Evolutionary conservation across 2,113 vertebrate genomes (phyloP).

Genomic region (Vireo altiloquus): DNA sequence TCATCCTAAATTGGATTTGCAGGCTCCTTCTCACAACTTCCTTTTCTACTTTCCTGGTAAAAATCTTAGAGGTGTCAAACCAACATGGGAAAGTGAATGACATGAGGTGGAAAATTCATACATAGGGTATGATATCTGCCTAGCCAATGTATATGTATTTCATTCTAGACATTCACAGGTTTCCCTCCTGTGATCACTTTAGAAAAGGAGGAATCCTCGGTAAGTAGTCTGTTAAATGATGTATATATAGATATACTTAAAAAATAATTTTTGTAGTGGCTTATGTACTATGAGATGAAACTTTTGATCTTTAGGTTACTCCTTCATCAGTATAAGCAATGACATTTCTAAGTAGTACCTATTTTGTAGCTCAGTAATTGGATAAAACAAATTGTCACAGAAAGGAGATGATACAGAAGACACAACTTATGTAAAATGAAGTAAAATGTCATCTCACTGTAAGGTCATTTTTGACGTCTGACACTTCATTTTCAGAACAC

Average conservation of each 20-base stretch:
- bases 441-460: not conserved
- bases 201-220: not conserved
- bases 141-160: not conserved
- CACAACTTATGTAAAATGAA: not conserved
- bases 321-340: not conserved
- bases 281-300: not conserved
- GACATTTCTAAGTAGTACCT: not conserved
- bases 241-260: not conserved
- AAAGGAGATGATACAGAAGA: not conserved
- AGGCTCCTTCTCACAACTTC: not conserved
- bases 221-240: not conserved
- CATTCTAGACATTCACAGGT: not conserved
- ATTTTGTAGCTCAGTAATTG: not conserved
- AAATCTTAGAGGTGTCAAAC: not conserved
- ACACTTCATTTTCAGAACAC: not conserved
- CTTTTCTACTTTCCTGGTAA: not conserved
- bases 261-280: not conserved
- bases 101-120: not conserved
- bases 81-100: rapidly evolving
- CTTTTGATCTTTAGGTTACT: not conserved
- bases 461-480: not conserved
- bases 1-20: not conserved
- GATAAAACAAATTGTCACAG: not conserved
- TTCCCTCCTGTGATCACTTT: not conserved
- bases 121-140: not conserved